Conservation (phyloP, 1,140 invertebrate genomes). For the Laupala kohalensis region DNA sequence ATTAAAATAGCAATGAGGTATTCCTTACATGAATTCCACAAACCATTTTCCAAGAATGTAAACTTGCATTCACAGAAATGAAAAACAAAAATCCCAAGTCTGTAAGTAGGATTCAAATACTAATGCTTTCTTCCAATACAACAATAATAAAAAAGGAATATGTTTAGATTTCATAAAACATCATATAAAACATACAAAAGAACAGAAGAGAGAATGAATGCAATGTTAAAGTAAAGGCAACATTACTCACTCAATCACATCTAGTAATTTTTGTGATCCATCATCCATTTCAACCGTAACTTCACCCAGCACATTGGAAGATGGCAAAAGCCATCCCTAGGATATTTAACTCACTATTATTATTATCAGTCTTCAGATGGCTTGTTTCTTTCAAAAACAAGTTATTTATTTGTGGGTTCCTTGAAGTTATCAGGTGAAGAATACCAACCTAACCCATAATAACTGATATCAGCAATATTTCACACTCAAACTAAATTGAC, state of each 20-base stretch:
- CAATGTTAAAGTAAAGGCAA: no score
- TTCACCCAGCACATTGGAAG: neutral
- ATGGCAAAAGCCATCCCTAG: neutral
- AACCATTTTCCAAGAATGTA: no score
- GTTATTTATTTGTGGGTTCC: neutral
- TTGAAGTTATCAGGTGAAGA: neutral
- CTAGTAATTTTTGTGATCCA: conserved; percentile 29
- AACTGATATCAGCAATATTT: neutral
- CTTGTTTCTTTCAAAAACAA: neutral
- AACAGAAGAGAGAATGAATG: no score
- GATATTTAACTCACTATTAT: neutral
- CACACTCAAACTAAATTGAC: neutral
- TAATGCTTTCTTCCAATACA: no score
- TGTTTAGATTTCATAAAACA: no score
- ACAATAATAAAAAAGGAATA: no score
- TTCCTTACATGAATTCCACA: no score
- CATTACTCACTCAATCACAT: conserved; percentile 28
- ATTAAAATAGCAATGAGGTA: no score
- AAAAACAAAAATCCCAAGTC: no score
- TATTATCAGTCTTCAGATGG: neutral
- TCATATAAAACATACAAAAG: no score
- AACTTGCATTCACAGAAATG: no score
- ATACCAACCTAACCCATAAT: neutral
- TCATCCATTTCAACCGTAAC: conserved; percentile 27
- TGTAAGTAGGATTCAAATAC: no score